Percentiles rank a stretch among this genome's conserved stretches.
These are phyloP conservation scores for Spinibarbus caldwelli DNA, from an alignment of 2,797 vertebrate genomes.

Conservation along the genomic window DNA sequence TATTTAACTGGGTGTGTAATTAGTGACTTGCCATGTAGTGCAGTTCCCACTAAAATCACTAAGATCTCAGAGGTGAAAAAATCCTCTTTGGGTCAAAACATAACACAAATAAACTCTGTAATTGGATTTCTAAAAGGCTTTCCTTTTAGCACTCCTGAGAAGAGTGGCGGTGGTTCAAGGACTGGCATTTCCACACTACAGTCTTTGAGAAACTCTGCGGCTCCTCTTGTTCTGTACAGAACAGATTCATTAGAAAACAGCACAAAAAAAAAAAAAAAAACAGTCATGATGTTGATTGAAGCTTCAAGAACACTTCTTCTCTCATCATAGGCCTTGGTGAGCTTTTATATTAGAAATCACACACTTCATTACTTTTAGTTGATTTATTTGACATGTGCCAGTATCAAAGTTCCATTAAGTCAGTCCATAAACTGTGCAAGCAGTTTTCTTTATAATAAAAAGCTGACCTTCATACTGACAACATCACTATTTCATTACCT, in stretches of 20 bases:
- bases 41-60: constrained; percentile 56
- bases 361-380: neutral
- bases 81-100: constrained; percentile 44
- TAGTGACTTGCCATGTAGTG: constrained; percentile 59
- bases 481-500: neutral
- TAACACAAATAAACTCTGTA: constrained; percentile 61
- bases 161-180: constrained; percentile 65
- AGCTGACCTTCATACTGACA: neutral
- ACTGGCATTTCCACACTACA: constrained; percentile 55
- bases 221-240: constrained; percentile 57
- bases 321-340: constrained; percentile 59
- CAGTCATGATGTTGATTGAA: constrained; percentile 53
- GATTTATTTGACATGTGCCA: neutral
- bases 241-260: constrained; percentile 46
- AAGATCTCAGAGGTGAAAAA: constrained; percentile 62
- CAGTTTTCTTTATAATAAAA: neutral
- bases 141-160: constrained; percentile 65
- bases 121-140: constrained; percentile 62
- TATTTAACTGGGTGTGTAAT: constrained; percentile 71
- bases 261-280: constrained; percentile 49
- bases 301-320: neutral
- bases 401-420: neutral
- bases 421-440: neutral
- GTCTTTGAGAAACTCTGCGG: constrained; percentile 50
- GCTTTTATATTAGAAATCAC: constrained; percentile 44